Conservation (phyloP, 2,797 vertebrate genomes). For the Gouania willdenowi region DNA sequence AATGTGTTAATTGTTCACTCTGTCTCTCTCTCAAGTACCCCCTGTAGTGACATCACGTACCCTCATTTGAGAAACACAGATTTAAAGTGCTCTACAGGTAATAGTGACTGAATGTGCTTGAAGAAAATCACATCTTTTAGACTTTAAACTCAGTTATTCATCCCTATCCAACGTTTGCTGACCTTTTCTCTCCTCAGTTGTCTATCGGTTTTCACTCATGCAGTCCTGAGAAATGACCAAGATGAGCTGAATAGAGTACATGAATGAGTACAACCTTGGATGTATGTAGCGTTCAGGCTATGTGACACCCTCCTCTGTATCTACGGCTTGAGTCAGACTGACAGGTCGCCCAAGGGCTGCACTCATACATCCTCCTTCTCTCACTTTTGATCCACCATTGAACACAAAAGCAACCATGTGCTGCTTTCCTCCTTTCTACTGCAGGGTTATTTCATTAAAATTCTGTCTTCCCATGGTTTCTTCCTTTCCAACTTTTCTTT, state of each 20-base stretch:
- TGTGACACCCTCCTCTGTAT: constrained; percentile 36
- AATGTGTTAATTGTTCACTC: too few species aligned
- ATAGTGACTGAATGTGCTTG: too few species aligned
- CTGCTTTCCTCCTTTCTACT: constrained; percentile 20
- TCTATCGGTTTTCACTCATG: neutral
- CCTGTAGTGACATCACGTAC: too few species aligned
- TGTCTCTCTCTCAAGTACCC: too few species aligned
- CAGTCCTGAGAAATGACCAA: constrained; percentile 14
- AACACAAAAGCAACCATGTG: constrained; percentile 34
- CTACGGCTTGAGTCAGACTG: constrained; percentile 40
- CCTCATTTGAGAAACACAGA: too few species aligned
- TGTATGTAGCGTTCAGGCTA: constrained; percentile 25
- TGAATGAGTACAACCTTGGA: constrained; percentile 19
- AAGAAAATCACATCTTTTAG: too few species aligned
- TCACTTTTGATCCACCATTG: constrained; percentile 14
- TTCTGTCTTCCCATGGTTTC: neutral
- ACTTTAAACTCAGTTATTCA: constrained; percentile 5
- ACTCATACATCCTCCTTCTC: constrained; percentile 28
- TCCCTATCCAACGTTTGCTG: constrained; percentile 11
- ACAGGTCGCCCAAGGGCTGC: constrained; percentile 46
- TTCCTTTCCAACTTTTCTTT: neutral
- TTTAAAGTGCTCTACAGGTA: too few species aligned
- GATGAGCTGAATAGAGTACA: constrained; percentile 25
- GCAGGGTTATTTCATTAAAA: constrained; percentile 34
- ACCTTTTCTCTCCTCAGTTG: neutral